Evolutionary conservation across 2,797 vertebrate species (phyloP).

Genomic region (Coregonus suidteri): DNA sequence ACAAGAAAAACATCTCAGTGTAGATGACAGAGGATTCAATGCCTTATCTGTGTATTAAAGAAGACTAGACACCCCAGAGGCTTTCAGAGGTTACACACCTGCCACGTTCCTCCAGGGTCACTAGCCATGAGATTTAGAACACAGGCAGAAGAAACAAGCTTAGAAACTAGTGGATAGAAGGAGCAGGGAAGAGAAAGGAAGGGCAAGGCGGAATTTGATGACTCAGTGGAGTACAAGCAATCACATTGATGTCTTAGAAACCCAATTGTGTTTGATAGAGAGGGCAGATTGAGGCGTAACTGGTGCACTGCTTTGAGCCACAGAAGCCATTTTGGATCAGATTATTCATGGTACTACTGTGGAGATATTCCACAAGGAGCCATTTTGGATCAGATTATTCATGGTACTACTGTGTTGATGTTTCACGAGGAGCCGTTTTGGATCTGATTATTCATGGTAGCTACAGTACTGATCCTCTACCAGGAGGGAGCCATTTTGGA

Average conservation of each 20-base stretch:
- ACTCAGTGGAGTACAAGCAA: slow-evolving; percentile 35
- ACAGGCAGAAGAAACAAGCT: slow-evolving; percentile 3
- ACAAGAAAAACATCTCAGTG: slow-evolving; percentile 60
- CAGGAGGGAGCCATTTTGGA: neutral
- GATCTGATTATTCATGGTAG: slow-evolving; percentile 20
- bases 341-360: slow-evolving; percentile 42
- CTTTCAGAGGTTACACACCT: slow-evolving; percentile 46
- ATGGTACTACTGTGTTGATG: slow-evolving; percentile 25
- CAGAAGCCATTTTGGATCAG: neutral
- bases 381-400: neutral
- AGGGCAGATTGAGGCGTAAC: slow-evolving; percentile 59
- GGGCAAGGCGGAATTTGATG: neutral
- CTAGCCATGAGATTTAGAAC: neutral
- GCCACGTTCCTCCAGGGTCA: neutral
- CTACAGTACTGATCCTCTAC: slow-evolving; percentile 68
- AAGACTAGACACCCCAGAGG: slow-evolving; percentile 49
- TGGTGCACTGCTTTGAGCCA: slow-evolving; percentile 56
- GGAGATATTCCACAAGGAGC: slow-evolving; percentile 60
- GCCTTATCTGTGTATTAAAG: slow-evolving; percentile 45
- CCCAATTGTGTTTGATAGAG: slow-evolving; percentile 38
- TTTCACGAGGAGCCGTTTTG: slow-evolving; percentile 59
- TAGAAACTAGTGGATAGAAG: slow-evolving; percentile 8
- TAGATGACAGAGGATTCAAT: slow-evolving; percentile 49
- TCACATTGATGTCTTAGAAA: slow-evolving; percentile 33
- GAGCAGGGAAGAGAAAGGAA: slow-evolving; percentile 13